phyloP scores from a whole-genome alignment of 2,113 vertebrate species.

The Myiagra hebetior region DNA sequence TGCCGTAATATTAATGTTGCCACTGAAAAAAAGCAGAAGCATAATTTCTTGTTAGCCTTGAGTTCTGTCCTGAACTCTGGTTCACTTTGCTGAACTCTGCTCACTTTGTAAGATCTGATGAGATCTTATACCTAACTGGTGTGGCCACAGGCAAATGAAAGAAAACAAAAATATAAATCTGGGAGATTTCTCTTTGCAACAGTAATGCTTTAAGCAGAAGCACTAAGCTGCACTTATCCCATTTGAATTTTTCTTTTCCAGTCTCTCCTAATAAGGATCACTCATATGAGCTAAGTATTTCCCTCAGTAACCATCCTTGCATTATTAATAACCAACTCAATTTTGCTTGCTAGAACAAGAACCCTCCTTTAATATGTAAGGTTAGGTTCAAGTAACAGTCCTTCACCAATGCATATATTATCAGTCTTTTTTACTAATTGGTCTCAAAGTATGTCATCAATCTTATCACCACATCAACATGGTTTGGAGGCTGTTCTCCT shows the following conservation, averaged over 20 bases:
- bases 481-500: neutral
- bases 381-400: neutral
- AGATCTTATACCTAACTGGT: neutral
- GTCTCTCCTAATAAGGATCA: constrained; percentile 22
- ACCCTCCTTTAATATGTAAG: neutral
- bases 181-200: neutral
- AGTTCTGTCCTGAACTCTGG: neutral
- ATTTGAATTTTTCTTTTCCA: constrained; percentile 34
- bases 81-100: neutral
- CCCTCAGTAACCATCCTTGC: constrained; percentile 36
- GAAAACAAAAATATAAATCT: neutral
- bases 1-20: neutral
- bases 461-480: neutral
- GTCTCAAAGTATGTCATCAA: neutral
- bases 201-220: neutral
- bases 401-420: neutral
- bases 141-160: neutral
- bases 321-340: constrained; percentile 51
- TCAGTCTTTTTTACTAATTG: neutral
- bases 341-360: constrained; percentile 36
- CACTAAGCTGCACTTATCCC: constrained; percentile 4
- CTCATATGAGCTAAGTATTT: constrained; percentile 20
- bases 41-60: neutral
- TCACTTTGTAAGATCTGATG: neutral
- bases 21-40: neutral